Base-by-base conservation (phyloP, 2,888 invertebrate species). In the Drosophila acutilabella region DNA sequence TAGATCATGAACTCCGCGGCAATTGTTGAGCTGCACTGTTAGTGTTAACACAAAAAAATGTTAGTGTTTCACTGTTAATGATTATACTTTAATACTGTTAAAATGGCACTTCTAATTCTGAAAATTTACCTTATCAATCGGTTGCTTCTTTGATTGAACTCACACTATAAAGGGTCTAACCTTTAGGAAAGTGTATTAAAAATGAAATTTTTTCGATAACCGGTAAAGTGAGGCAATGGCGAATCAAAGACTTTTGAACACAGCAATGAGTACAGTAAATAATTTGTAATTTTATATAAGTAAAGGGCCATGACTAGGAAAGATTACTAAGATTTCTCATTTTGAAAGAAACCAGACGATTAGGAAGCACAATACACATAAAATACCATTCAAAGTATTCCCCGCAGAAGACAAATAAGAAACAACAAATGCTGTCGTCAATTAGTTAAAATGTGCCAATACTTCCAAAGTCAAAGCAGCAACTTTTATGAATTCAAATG, bases 381-480 rank as follows among this genome's bases (percentile, higher is more conserved):
- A 5, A 16, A 40, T 33, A 26, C 10, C 47, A 26, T 4, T 23
- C 4, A 23, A 60, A n/a, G 26, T 57, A 57, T 33, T 41, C 44
- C n/a, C 14, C 11, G 16, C 13, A 13, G 4, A 36, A 36, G 36
- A 11, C 13, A 36, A 23, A 23, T 20, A 20, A 36, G 1, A 30
- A 8, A 30, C 8, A 36, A 16, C 4, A 42, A 30, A 8, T 54
- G 38, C 38, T 56, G 64, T 30, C 73, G 56, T 64, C 51, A 74
- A 52, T 70, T 61, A 59, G 64, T 71, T 76, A 58, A 80, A 78
- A 73, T 69, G 68, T 64, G 76, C 71, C 57, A 69, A 64, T 61
- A 48, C 13, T 57, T 64, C 20, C 6, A 26, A 59, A 36, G 36
- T 36, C 50, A 68, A 61, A 52, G 13, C 51, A 59, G 44, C 33